These are phyloP conservation scores for Eufriesea mexicana DNA, from an alignment of 1,140 invertebrate species.

Conservation along the genomic window DNA sequence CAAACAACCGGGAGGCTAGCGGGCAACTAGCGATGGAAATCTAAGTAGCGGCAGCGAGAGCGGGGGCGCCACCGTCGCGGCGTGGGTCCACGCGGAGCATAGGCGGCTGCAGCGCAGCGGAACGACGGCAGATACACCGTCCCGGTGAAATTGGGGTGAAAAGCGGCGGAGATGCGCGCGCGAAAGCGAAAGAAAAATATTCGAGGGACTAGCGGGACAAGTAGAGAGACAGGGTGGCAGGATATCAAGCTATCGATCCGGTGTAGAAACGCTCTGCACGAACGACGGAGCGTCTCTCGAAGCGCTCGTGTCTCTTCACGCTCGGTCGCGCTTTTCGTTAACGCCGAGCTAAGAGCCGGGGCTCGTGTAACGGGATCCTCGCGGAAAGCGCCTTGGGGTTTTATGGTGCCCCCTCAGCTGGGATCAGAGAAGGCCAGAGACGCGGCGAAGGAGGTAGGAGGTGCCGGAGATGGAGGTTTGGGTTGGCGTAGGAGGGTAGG, in stretches of 20 bases:
- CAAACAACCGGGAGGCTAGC: slow-evolving; percentile 10
- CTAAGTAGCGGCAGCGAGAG: neutral
- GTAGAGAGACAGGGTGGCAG: slow-evolving; percentile 60
- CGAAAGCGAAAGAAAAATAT: slow-evolving; percentile 64
- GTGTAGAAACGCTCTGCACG: slow-evolving; percentile 46
- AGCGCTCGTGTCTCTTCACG: slow-evolving; percentile 68
- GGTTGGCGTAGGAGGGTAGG: slow-evolving; percentile 66
- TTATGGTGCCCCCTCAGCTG: slow-evolving; percentile 68
- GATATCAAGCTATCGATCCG: slow-evolving; percentile 69
- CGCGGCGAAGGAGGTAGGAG: slow-evolving; percentile 28
- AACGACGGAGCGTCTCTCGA: slow-evolving; percentile 66
- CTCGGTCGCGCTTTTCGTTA: slow-evolving; percentile 74
- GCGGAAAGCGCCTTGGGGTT: slow-evolving; percentile 74
- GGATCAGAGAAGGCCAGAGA: slow-evolving; percentile 59
- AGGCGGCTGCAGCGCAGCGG: neutral
- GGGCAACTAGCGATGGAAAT: neutral
- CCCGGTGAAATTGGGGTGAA: slow-evolving; percentile 66
- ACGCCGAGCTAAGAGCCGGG: slow-evolving; percentile 68
- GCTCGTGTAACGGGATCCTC: slow-evolving; percentile 74
- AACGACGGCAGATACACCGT: slow-evolving; percentile 48
- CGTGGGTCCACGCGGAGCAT: neutral
- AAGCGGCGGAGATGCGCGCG: slow-evolving; percentile 46
- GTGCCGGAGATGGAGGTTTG: slow-evolving; percentile 52
- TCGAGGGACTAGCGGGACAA: slow-evolving; percentile 59
- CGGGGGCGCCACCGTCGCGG: neutral